A percentile compares a stretch with the other conserved stretches of the same genome.
These are phyloP conservation scores for Tokudaia muenninki DNA, from an alignment of 2,797 vertebrate species.

Conservation along the genomic window DNA sequence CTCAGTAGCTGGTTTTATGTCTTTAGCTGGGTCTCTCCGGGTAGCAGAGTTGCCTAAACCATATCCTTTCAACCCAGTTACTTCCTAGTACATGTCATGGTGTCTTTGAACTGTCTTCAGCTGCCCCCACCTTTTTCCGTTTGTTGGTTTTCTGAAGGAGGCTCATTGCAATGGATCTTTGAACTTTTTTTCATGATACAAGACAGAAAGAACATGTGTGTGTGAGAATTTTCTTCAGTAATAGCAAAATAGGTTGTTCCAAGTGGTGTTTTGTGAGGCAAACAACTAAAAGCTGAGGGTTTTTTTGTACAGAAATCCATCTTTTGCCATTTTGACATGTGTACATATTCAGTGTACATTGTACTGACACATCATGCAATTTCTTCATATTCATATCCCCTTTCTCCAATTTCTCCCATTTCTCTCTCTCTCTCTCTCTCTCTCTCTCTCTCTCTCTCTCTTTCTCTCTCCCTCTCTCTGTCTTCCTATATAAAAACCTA, in stretches of 20 bases:
- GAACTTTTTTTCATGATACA: neutral
- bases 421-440: neutral
- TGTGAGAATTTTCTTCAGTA: neutral
- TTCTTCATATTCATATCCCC: neutral
- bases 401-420: too few species aligned
- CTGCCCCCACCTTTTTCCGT: neutral
- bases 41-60: neutral
- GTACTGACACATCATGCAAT: neutral
- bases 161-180: conserved; percentile 12
- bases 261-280: neutral
- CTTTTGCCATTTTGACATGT: neutral
- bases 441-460: neutral
- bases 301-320: conserved; percentile 2
- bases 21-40: neutral
- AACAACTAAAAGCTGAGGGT: neutral
- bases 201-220: neutral
- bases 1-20: neutral
- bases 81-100: neutral
- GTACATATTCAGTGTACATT: neutral
- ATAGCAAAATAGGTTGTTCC: too few species aligned
- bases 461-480: too few species aligned
- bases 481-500: neutral
- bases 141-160: neutral
- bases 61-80: conserved; percentile 6
- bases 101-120: neutral